A percentile compares a stretch with the other conserved stretches of the same genome.
Conservation (phyloP, 2,888 invertebrate genomes). For the Blomia tropicalis region DNA sequence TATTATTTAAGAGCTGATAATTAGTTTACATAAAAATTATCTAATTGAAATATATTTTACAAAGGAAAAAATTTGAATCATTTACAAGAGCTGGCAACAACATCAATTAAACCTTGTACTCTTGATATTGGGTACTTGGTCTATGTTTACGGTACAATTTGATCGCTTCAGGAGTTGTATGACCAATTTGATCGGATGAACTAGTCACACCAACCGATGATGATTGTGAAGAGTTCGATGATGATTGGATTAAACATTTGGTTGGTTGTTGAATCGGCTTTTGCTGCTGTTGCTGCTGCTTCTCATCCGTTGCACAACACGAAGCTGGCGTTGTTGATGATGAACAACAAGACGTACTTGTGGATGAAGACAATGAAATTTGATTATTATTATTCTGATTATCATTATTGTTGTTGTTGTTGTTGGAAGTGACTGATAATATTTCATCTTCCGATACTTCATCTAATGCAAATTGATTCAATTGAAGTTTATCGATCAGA, state of each 20-base stretch:
- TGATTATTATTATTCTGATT: not conserved
- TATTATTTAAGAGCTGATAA: too few species aligned
- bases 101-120: conserved; percentile 3
- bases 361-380: too few species aligned
- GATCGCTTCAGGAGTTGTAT: not conserved
- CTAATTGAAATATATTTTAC: too few species aligned
- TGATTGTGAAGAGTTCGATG: not conserved
- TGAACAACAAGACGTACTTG: not conserved
- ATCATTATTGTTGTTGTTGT: not conserved
- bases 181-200: not conserved
- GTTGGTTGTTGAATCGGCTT: not conserved
- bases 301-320: not conserved
- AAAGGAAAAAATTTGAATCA: too few species aligned
- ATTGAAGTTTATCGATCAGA: not conserved
- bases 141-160: conserved; percentile 12
- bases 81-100: too few species aligned
- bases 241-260: not conserved
- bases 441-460: conserved; percentile 10
- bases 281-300: not conserved
- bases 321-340: not conserved
- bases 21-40: too few species aligned
- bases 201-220: not conserved
- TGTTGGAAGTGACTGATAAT: not conserved
- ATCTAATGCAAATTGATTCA: not conserved
- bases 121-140: conserved; percentile 7